Conservation (phyloP, 2,888 invertebrate species). For the Patella caerulea region DNA sequence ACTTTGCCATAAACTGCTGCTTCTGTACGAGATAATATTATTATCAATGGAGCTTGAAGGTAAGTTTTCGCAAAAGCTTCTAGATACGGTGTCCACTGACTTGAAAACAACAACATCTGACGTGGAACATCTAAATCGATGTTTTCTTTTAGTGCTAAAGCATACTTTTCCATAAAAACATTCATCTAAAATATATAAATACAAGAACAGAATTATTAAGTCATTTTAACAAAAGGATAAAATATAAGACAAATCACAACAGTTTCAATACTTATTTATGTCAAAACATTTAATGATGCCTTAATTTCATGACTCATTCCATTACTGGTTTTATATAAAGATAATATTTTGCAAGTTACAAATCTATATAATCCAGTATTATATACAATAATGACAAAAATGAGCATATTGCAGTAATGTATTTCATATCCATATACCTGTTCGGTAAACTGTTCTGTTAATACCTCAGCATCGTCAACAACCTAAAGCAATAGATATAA, state of each 20-base stretch:
- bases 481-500: conserved; percentile 67
- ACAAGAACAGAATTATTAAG: background rate
- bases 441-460: conserved; percentile 75
- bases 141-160: conserved; percentile 35
- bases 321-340: too few relatives aligned
- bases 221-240: too few relatives aligned
- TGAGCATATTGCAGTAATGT: too few relatives aligned
- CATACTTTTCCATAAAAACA: conserved; percentile 48
- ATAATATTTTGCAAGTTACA: too few relatives aligned
- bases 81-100: conserved; percentile 79
- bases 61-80: conserved; percentile 75
- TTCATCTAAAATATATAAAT: conserved; percentile 38
- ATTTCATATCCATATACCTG: conserved; percentile 44
- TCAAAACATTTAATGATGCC: too few relatives aligned
- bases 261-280: background rate
- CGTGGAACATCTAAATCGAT: conserved; percentile 42
- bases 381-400: too few relatives aligned
- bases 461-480: conserved; percentile 80
- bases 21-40: conserved; percentile 82
- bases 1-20: conserved; percentile 79
- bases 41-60: conserved; percentile 77
- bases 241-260: background rate
- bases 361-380: too few relatives aligned
- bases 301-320: too few relatives aligned
- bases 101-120: conserved; percentile 70